Evolutionary conservation across 2,113 vertebrate species (phyloP).

Genomic region (Microcebus tavaratra): DNA sequence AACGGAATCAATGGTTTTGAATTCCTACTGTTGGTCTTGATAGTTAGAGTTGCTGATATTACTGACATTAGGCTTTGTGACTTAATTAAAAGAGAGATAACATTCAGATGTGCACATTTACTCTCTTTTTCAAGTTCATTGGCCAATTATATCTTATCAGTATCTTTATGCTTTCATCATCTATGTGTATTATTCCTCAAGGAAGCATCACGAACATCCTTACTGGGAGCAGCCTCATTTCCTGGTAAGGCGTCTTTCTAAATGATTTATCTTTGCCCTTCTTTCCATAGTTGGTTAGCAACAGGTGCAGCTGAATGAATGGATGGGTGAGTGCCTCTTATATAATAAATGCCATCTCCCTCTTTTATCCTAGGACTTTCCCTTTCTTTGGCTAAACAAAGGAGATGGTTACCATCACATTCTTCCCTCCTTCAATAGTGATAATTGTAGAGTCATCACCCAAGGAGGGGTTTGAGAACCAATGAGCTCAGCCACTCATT

Average conservation of each 20-base stretch:
- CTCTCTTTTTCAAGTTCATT: background rate
- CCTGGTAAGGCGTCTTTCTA: background rate
- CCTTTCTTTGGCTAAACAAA: background rate
- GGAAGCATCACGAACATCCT: background rate
- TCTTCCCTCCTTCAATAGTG: background rate
- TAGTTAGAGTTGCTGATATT: background rate
- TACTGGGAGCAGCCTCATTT: background rate
- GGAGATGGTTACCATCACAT: background rate
- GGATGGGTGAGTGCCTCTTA: background rate
- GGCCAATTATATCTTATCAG: background rate
- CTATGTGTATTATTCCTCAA: background rate
- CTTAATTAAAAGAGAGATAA: background rate
- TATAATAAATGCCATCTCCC: background rate
- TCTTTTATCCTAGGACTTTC: background rate
- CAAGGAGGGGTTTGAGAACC: background rate
- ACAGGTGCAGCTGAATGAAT: background rate
- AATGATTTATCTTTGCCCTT: background rate
- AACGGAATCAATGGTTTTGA: background rate
- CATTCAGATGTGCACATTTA: background rate
- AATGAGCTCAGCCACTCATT: background rate
- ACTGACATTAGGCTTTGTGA: background rate
- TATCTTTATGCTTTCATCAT: conserved; percentile 2
- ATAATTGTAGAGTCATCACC: background rate
- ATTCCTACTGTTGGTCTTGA: background rate
- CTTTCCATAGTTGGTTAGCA: background rate